Evolutionary conservation across 2,113 vertebrate genomes (phyloP).

Genomic region (Petrocephalus microphthalmus): DNA sequence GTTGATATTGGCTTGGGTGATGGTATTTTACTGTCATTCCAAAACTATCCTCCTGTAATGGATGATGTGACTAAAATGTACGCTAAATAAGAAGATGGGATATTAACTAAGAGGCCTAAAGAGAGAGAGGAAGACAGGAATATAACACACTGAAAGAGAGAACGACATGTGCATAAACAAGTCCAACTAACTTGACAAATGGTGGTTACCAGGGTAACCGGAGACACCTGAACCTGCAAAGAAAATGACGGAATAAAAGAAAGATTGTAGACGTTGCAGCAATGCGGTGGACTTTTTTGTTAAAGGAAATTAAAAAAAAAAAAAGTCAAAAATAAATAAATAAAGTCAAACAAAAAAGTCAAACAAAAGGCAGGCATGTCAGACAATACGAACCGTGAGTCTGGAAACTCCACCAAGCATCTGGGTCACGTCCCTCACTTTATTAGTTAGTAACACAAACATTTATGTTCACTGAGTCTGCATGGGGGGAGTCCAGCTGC

Average conservation of each 20-base stretch:
- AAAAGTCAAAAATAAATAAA: not conserved
- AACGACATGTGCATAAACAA: constrained; percentile 64
- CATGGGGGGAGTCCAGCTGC: constrained; percentile 41
- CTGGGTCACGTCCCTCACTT: not conserved
- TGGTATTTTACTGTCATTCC: constrained; percentile 55
- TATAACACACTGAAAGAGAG: constrained; percentile 15
- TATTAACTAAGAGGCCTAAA: constrained; percentile 58
- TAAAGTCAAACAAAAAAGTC: not conserved
- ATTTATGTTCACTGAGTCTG: constrained; percentile 47
- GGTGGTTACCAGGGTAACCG: constrained; percentile 81
- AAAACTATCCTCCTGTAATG: constrained; percentile 63
- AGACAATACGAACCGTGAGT: not conserved
- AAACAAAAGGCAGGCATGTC: constrained; percentile 3
- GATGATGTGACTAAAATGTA: constrained; percentile 63
- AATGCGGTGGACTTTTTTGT: constrained; percentile 51
- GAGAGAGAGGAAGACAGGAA: constrained; percentile 22
- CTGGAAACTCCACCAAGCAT: not conserved
- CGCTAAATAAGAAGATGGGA: constrained; percentile 55
- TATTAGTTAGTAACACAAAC: constrained; percentile 13
- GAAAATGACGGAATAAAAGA: constrained; percentile 63
- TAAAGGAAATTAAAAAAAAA: constrained; percentile 18
- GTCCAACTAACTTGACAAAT: constrained; percentile 86
- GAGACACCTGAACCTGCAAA: constrained; percentile 73
- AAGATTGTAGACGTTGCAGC: constrained; percentile 38
- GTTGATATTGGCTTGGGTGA: constrained; percentile 67